A percentile compares a stretch with the other conserved stretches of the same genome.
Evolutionary conservation across 2,888 invertebrate species (phyloP).

Genomic region (Acronicta leporina): DNA sequence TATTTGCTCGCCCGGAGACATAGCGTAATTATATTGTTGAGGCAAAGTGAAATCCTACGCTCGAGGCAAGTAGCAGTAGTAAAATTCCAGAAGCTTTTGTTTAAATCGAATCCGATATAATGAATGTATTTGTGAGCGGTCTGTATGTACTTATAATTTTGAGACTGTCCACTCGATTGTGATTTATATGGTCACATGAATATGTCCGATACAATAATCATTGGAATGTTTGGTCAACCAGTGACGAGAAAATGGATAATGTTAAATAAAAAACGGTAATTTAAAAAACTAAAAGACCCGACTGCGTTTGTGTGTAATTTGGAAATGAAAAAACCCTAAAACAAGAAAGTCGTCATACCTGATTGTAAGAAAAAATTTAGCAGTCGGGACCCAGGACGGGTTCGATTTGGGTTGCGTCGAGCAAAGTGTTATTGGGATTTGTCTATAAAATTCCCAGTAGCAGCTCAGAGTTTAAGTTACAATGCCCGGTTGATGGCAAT

Average conservation of each 20-base stretch:
- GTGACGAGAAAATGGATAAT: background rate
- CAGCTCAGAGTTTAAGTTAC: too few species aligned
- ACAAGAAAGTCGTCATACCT: too few species aligned
- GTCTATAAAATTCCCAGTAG: too few species aligned
- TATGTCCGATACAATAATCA: background rate
- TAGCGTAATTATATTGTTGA: conserved; percentile 76
- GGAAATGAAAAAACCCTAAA: too few species aligned
- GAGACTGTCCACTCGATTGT: background rate
- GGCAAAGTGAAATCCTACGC: conserved; percentile 76
- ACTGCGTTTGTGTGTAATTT: too few species aligned
- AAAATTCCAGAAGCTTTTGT: conserved; percentile 62
- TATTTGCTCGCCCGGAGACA: conserved; percentile 75
- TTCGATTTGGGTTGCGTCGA: too few species aligned
- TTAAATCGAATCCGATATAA: conserved; percentile 58
- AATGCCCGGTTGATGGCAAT: too few species aligned
- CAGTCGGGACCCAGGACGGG: too few species aligned
- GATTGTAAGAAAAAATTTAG: too few species aligned
- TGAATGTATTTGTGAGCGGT: conserved; percentile 13
- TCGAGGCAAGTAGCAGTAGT: conserved; percentile 64
- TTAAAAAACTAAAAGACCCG: too few species aligned
- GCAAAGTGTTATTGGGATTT: too few species aligned
- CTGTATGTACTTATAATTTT: conserved; percentile 2
- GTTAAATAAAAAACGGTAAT: too few species aligned
- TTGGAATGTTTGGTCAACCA: background rate
- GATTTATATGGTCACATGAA: background rate